These are phyloP conservation scores for Blera fallax DNA, from an alignment of 2,888 invertebrate genomes.

Conservation along the genomic window DNA sequence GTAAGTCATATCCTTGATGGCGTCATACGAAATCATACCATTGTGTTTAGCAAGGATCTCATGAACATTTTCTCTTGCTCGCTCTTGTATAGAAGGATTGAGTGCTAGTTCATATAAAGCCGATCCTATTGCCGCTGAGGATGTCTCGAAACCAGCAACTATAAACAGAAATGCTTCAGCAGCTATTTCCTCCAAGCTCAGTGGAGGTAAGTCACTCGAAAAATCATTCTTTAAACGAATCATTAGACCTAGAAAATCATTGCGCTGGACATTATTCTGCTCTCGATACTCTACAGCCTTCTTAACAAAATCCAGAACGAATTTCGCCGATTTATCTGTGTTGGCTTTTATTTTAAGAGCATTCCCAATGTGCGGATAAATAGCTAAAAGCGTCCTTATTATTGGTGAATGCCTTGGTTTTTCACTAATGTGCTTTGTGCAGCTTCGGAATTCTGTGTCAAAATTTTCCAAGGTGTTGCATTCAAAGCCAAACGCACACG, in stretches of 20 bases:
- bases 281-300: conserved; percentile 75
- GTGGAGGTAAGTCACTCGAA: conserved; percentile 49
- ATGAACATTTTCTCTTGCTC: conserved; percentile 81
- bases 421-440: conserved; percentile 73
- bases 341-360: no score
- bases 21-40: conserved; percentile 81
- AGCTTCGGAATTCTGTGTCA: conserved; percentile 78
- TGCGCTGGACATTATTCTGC: conserved; percentile 74
- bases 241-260: conserved; percentile 77
- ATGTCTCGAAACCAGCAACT: conserved; percentile 84
- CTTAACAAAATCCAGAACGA: conserved; percentile 74
- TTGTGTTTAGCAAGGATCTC: conserved; percentile 77
- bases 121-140: conserved; percentile 82
- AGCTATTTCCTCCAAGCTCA: conserved; percentile 82
- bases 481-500: conserved; percentile 82
- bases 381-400: conserved; percentile 25
- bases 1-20: conserved; percentile 82
- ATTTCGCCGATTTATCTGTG: no score
- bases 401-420: conserved; percentile 60
- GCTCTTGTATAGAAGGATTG: conserved; percentile 82
- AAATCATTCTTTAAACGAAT: conserved; percentile 74
- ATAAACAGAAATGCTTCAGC: conserved; percentile 84
- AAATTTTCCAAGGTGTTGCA: conserved; percentile 80
- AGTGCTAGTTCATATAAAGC: conserved; percentile 83
- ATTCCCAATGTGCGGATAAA: background rate